Percentiles rank a stretch among this genome's conserved stretches.
These are phyloP conservation scores for Tanytarsus gracilentus DNA, from an alignment of 2,888 invertebrate genomes.

Conservation along the genomic window DNA sequence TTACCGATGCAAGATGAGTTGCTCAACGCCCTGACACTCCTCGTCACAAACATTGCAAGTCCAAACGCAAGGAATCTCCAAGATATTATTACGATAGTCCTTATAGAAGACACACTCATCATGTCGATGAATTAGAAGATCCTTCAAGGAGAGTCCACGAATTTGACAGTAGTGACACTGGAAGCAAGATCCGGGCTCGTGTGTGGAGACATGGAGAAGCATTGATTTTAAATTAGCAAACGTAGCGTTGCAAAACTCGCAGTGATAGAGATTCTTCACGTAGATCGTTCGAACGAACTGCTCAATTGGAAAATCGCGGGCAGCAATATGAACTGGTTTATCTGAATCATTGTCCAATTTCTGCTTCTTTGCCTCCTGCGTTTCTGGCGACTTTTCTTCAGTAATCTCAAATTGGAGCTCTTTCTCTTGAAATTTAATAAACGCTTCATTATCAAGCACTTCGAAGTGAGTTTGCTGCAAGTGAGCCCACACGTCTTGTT, in stretches of 20 bases:
- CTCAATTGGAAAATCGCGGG: background rate
- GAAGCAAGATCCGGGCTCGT: slow-evolving; percentile 44
- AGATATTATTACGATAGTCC: background rate
- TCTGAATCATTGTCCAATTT: background rate
- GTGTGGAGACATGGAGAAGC: slow-evolving; percentile 42
- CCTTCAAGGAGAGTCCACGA: background rate
- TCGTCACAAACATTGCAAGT: slow-evolving; percentile 42
- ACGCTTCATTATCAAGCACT: slow-evolving; percentile 29
- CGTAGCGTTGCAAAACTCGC: slow-evolving; percentile 53
- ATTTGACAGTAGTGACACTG: slow-evolving; percentile 35
- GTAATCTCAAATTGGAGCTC: background rate
- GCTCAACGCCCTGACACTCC: slow-evolving; percentile 38
- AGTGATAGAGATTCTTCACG: slow-evolving; percentile 45
- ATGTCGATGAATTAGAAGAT: slow-evolving; percentile 12
- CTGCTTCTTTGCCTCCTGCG: background rate
- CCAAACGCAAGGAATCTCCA: slow-evolving; percentile 3
- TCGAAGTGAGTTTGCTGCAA: slow-evolving; percentile 34
- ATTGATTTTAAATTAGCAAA: slow-evolving; percentile 48
- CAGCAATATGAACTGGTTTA: background rate
- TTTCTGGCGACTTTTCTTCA: background rate
- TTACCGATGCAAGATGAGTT: slow-evolving; percentile 39
- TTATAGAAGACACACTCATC: background rate
- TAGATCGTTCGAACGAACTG: background rate
- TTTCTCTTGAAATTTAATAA: background rate
- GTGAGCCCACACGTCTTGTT: slow-evolving; percentile 35